Base-by-base conservation (phyloP, 2,113 vertebrate species). In the Verasper variegatus region DNA sequence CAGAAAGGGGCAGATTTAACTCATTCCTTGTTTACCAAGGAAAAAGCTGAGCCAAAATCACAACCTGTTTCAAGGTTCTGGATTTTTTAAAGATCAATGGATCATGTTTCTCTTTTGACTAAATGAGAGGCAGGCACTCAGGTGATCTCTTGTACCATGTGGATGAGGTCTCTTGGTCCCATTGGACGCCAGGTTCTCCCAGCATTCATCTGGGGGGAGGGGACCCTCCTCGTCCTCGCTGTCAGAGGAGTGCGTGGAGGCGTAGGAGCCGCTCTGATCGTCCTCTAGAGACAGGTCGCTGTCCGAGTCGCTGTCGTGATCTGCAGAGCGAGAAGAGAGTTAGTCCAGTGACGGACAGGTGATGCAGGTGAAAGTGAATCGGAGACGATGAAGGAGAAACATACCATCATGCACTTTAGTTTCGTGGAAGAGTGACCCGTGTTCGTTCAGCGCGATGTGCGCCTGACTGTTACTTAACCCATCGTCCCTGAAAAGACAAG, bases 221-320 rank as follows among this genome's bases (percentile, higher is more conserved):
- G 93, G 90, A 1, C 94, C 95, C 0, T 96, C 95, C 0, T 96
- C 96, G 1, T 97, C 96, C 76, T 97, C 97, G 0, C 97, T 98
- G 89, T 98, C 97, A 0, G 97, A 98, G 0, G 97, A 98, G 90
- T 95, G 96, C 1, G 96, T 96, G 58, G 97, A 98, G 59, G 96
- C 95, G 0, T 95, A 97, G 64, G 97, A 98, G 31, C 95, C 96
- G 5, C 97, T 98, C 66, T 95, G 95, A 83, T 97, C 97, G 0
- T 97, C 97, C 82, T 97, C 97, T 67, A 96, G 86, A 20, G 97
- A 98, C 80, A 98, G 85, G 78, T 98, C 97, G 58, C 96, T 98
- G 92, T 98, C 97, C 0, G 97, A 97, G 88, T 98, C 97, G 0
- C 95, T 96, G 92, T 97, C 96, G 0, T 76, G 94, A 69, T 95